Percentiles rank a stretch among this genome's conserved stretches.
These are phyloP conservation scores for Alectoris magna DNA, from an alignment of 2,797 vertebrate species.

Conservation along the genomic window DNA sequence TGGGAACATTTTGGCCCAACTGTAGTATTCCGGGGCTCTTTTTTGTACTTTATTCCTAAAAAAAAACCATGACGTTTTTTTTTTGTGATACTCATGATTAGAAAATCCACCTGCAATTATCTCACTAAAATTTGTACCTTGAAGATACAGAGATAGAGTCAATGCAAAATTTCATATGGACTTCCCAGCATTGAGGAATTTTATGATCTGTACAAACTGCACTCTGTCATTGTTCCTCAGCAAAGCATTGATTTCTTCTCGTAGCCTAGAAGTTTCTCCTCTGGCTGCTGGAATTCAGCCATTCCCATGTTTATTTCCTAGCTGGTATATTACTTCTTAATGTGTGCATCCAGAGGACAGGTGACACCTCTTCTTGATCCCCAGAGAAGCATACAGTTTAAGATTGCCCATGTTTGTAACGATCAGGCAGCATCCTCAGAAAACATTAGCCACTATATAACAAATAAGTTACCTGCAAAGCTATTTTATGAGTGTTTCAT, in stretches of 20 bases:
- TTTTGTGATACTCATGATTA: background rate
- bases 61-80: no score
- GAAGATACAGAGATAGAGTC: background rate
- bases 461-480: background rate
- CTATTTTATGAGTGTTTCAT: background rate
- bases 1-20: background rate
- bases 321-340: background rate
- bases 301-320: background rate
- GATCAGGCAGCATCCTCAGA: background rate
- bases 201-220: background rate
- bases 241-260: background rate
- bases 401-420: background rate
- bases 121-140: background rate
- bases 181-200: background rate
- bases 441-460: background rate
- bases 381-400: background rate
- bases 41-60: background rate
- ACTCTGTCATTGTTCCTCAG: background rate
- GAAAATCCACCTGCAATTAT: background rate
- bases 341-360: background rate
- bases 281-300: background rate
- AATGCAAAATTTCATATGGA: background rate
- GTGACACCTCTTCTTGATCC: background rate
- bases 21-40: background rate
- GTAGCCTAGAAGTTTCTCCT: background rate